Conservation (phyloP, 2,888 invertebrate species). For the Flabesymbios commensalis region DNA sequence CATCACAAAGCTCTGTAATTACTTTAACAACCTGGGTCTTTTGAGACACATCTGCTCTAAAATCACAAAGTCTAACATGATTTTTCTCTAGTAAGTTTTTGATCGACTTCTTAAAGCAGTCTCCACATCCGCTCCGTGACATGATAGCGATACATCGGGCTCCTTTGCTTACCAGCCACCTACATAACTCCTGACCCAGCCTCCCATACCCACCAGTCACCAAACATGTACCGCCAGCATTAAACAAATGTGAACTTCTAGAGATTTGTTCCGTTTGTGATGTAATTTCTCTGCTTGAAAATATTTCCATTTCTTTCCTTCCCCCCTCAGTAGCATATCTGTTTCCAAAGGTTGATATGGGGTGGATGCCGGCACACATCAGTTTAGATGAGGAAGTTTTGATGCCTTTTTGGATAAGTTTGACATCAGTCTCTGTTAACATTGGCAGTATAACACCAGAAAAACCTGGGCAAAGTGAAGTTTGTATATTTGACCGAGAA, state of each 20-base stretch:
- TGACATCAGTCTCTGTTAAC: neutral
- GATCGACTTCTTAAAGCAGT: neutral
- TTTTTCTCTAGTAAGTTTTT: neutral
- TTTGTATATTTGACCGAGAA: too few species aligned
- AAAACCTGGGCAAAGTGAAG: too few species aligned
- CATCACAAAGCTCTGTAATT: neutral
- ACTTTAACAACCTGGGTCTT: neutral
- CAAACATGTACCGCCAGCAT: neutral
- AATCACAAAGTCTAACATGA: neutral
- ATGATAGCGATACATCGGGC: neutral
- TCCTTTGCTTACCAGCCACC: neutral
- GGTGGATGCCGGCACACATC: too few species aligned
- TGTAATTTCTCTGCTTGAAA: neutral
- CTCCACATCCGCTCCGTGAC: neutral
- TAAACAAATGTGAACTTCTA: neutral
- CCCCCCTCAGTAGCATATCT: neutral
- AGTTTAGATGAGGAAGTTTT: too few species aligned
- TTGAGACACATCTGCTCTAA: neutral
- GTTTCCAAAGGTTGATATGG: too few species aligned
- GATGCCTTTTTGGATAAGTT: too few species aligned
- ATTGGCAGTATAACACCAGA: neutral
- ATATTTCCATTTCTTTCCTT: too few species aligned
- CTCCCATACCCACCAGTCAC: neutral
- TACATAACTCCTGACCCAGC: neutral
- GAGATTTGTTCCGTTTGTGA: neutral